Conservation (phyloP, 2,888 invertebrate genomes). For the Brachypterus glaber region DNA sequence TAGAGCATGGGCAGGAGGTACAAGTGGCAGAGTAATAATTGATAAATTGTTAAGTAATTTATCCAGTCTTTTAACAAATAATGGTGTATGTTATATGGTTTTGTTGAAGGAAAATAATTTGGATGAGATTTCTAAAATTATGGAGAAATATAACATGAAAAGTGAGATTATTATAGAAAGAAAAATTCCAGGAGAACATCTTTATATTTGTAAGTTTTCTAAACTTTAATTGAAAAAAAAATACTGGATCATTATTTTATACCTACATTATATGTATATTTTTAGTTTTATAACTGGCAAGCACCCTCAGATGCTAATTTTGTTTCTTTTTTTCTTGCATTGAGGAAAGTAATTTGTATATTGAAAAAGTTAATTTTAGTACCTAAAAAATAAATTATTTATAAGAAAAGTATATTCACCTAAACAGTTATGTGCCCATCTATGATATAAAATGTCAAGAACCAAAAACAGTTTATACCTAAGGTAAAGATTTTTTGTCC, state of each 20-base stretch:
- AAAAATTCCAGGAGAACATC: constrained; percentile 76
- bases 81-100: constrained; percentile 80
- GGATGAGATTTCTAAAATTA: constrained; percentile 53
- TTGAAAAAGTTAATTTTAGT: background rate
- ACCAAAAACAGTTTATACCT: too few relatives aligned
- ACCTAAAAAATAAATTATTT: too few relatives aligned
- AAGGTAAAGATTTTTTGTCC: too few relatives aligned
- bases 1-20: constrained; percentile 73
- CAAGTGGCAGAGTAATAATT: constrained; percentile 65
- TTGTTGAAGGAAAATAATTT: constrained; percentile 84
- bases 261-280: too few relatives aligned
- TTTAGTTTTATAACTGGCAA: too few relatives aligned
- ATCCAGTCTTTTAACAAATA: constrained; percentile 57
- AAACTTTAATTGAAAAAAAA: constrained; percentile 3
- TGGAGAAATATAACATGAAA: constrained; percentile 49
- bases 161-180: constrained; percentile 58
- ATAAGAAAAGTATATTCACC: too few relatives aligned
- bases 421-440: background rate
- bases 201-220: constrained; percentile 67
- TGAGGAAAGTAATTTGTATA: background rate
- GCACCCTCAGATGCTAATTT: too few relatives aligned
- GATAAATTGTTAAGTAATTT: constrained; percentile 62
- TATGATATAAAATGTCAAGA: too few relatives aligned
- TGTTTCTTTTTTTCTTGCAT: background rate
- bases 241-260: background rate